Evolutionary conservation across 2,113 vertebrate species (phyloP), one percentile per base, ranked within the genome.

Genomic region (Saguinus midas): DNA sequence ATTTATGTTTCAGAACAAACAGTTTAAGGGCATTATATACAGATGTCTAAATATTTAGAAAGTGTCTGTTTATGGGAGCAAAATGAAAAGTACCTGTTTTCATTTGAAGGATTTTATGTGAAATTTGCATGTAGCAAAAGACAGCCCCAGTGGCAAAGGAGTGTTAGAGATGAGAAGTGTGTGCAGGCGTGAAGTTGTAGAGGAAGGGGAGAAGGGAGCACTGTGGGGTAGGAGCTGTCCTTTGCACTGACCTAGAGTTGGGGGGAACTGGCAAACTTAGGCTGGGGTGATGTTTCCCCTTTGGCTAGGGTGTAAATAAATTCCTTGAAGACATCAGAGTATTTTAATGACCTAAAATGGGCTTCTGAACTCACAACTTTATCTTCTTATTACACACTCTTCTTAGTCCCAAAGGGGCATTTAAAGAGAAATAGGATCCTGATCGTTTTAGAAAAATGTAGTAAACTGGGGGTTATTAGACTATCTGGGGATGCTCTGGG

Each of bases 1-100:
- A 99, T 99, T 99, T 99, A 99, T 96, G 57, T 95, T 96, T 98
- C 96, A 98, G 99, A 99, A 99, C 98, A 99, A 99, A 99, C 99
- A 99, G 98, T 99, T 98, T 98, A 98, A 98, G 93, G 48, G 90
- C 98, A 98, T 98, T 99, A 98, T 99, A 99, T 98, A 99, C 99
- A 99, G 98, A 99, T 98, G 98, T 97, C 98, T 98, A 99, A 98
- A 98, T 99, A 98, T 99, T 99, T 99, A 99, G 98, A 99, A 98
- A 98, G 94, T 97, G 96, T 98, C 98, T 99, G 98, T 98, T 98
- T 98, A 98, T 98, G 98, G 98, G 98, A 97, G 96, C 84, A 98
- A 99, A 99, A 99, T 99, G 98, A 99, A 99, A 98, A 98, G 97
- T 99, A 99, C 98, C 98, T 98, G 98, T 98, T 99, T 99, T 98